Percentiles rank a stretch among this genome's conserved stretches.
phyloP scores from a whole-genome alignment of 2,113 vertebrate species.

The Syngnathus scovelli region DNA sequence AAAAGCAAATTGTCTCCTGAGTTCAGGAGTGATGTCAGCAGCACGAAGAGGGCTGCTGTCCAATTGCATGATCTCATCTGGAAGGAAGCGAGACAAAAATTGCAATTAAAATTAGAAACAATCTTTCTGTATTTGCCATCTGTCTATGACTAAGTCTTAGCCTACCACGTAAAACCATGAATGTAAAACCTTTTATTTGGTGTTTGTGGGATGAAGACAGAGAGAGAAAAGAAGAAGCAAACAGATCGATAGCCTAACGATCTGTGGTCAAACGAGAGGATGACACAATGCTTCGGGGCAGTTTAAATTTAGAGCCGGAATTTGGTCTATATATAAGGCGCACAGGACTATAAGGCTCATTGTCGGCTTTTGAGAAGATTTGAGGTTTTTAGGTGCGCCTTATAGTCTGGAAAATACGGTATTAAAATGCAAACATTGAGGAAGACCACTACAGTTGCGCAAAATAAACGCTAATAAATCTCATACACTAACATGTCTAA shows the following conservation, averaged over 20 bases:
- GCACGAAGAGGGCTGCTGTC: constrained; percentile 83
- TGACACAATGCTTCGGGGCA: no score
- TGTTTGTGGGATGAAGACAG: neutral
- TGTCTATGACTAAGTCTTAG: neutral
- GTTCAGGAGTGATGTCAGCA: constrained; percentile 86
- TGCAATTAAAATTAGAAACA: neutral
- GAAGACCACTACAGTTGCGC: no score
- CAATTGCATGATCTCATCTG: constrained; percentile 98
- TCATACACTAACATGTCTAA: no score
- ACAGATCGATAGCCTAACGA: neutral
- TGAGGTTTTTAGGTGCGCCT: no score
- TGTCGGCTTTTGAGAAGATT: no score
- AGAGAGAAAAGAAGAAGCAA: neutral
- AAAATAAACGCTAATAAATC: no score
- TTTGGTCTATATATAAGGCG: no score
- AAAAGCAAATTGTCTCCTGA: constrained; percentile 90
- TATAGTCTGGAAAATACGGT: no score
- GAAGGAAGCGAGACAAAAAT: constrained; percentile 15
- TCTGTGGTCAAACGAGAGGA: neutral
- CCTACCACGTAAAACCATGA: neutral
- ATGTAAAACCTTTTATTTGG: neutral
- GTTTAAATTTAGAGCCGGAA: no score
- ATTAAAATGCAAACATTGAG: no score
- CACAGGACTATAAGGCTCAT: no score
- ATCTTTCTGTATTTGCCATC: neutral